phyloP scores from a whole-genome alignment of 2,797 vertebrate species.

The Protosalanx chinensis region DNA sequence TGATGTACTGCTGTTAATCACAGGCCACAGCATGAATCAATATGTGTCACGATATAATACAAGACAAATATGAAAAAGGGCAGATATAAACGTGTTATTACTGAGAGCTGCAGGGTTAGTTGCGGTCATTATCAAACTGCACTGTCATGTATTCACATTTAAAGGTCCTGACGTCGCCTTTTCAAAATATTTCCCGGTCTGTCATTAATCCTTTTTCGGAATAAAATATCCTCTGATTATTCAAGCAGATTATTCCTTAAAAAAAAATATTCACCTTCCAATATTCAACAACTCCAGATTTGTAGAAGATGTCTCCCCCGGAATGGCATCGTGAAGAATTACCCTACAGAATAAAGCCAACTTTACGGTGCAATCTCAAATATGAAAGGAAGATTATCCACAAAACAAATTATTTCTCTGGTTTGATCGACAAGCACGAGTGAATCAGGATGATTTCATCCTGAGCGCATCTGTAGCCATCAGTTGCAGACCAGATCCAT shows the following conservation, averaged over 20 bases:
- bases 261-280: constrained; percentile 36
- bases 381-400: too few species aligned
- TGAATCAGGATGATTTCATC: constrained; percentile 14
- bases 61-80: constrained; percentile 33
- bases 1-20: constrained; percentile 10
- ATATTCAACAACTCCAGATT: constrained; percentile 43
- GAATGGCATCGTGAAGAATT: constrained; percentile 46
- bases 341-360: neutral
- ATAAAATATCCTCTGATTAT: neutral
- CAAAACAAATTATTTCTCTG: too few species aligned
- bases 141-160: constrained; percentile 26
- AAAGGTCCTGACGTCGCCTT: constrained; percentile 32
- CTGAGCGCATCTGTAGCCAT: constrained; percentile 36
- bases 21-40: constrained; percentile 38
- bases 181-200: constrained; percentile 19
- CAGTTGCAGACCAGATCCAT: neutral
- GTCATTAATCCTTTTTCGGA: constrained; percentile 8
- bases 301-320: constrained; percentile 30
- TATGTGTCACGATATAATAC: constrained; percentile 39
- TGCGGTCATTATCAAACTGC: neutral
- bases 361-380: neutral
- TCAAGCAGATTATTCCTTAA: neutral
- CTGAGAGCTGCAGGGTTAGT: neutral
- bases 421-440: constrained; percentile 16
- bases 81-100: neutral